phyloP scores from a whole-genome alignment of 2,888 invertebrate species.

The Agrochola circellaris region DNA sequence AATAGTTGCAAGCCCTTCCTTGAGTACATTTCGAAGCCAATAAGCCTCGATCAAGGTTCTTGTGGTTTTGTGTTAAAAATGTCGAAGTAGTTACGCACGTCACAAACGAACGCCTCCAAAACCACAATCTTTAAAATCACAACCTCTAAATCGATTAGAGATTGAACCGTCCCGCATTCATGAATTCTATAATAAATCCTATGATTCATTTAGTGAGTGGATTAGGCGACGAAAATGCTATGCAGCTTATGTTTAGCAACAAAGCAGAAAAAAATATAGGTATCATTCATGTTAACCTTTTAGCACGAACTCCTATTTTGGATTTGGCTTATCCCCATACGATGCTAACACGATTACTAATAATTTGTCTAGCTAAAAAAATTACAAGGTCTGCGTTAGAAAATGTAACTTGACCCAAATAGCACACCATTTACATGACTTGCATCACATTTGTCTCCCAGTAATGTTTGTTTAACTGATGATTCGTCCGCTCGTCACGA shows the following conservation, averaged over 20 bases:
- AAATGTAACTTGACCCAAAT: slow-evolving; percentile 32
- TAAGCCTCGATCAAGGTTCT: not conserved
- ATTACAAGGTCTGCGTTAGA: slow-evolving; percentile 34
- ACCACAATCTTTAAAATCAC: slow-evolving; percentile 35
- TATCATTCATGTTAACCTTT: slow-evolving; percentile 1
- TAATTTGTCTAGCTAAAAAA: slow-evolving; percentile 22
- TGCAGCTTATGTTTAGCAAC: not conserved
- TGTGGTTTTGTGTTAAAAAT: slow-evolving; percentile 9
- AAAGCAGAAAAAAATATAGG: not conserved
- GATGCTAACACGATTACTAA: not conserved
- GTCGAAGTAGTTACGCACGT: slow-evolving; percentile 6
- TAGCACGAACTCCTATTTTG: slow-evolving; percentile 11
- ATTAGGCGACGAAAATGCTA: slow-evolving; percentile 35
- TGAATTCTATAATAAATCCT: slow-evolving; percentile 44
- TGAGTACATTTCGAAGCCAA: not conserved
- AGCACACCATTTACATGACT: slow-evolving; percentile 29
- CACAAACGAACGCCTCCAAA: slow-evolving; percentile 11
- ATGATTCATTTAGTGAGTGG: slow-evolving; percentile 47
- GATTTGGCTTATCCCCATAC: slow-evolving; percentile 7
- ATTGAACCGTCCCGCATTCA: slow-evolving; percentile 44
- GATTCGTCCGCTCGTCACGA: slow-evolving; percentile 5
- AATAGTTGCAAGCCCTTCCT: not conserved
- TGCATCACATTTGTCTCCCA: slow-evolving; percentile 26
- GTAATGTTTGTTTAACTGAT: slow-evolving; percentile 17
- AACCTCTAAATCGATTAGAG: slow-evolving; percentile 53